These are phyloP conservation scores for Eutrigla gurnardus DNA, from an alignment of 2,797 vertebrate species.

Conservation along the genomic window DNA sequence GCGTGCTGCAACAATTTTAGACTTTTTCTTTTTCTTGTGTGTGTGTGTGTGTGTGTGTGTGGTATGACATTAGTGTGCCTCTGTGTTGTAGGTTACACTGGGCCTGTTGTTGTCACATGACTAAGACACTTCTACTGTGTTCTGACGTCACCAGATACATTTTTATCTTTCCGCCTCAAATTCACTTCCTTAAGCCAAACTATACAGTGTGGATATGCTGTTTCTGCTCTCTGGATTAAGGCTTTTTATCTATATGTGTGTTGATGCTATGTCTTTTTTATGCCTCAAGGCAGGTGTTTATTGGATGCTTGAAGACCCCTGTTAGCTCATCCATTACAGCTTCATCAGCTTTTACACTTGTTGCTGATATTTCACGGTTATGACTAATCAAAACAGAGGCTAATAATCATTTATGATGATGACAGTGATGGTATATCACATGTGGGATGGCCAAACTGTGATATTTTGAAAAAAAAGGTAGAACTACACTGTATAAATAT, in stretches of 20 bases:
- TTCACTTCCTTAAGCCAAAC: background rate
- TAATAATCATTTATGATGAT: background rate
- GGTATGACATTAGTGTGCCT: background rate
- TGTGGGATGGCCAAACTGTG: background rate
- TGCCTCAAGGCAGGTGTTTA: too few relatives aligned
- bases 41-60: background rate
- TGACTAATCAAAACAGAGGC: background rate
- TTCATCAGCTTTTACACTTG: background rate
- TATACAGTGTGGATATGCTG: background rate
- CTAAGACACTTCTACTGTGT: background rate
- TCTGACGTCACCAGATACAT: background rate
- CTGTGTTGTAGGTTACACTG: background rate
- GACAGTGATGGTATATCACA: background rate
- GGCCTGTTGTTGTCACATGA: conserved; percentile 29
- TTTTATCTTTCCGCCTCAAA: background rate
- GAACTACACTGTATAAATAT: background rate
- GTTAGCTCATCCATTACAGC: background rate
- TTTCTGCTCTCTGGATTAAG: background rate
- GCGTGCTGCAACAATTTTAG: background rate
- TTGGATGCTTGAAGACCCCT: background rate
- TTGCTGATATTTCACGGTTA: background rate
- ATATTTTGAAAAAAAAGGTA: background rate
- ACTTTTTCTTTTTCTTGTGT: background rate
- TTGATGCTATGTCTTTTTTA: background rate
- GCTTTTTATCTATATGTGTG: background rate